A percentile compares a stretch with the other conserved stretches of the same genome.
Conservation (phyloP, 2,888 invertebrate species). For the Andrena trimmerana region DNA sequence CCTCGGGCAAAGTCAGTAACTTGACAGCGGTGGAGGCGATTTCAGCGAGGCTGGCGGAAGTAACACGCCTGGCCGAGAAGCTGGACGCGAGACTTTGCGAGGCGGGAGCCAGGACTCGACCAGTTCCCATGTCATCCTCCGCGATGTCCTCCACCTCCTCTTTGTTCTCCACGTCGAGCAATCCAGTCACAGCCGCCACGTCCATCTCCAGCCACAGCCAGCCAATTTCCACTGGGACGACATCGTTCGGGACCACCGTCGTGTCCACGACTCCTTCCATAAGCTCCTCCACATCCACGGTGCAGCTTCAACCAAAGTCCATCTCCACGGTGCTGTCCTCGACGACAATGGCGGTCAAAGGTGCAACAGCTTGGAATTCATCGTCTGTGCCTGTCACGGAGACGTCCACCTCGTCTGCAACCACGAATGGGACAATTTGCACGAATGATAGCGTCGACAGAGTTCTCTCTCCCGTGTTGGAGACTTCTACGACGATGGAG, state of each 20-base stretch:
- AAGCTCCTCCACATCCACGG: constrained; percentile 26
- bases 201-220: constrained; percentile 21
- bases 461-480: background rate
- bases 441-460: background rate
- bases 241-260: constrained; percentile 12
- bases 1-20: constrained; percentile 83
- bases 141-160: constrained; percentile 68
- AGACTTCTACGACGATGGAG: background rate
- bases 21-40: constrained; percentile 89
- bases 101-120: constrained; percentile 81
- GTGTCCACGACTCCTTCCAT: constrained; percentile 20
- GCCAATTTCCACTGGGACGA: constrained; percentile 18
- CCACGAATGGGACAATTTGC: background rate
- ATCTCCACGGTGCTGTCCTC: constrained; percentile 25
- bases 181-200: constrained; percentile 40
- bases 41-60: constrained; percentile 88
- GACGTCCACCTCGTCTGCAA: background rate
- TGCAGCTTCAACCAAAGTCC: constrained; percentile 39
- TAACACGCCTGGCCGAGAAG: constrained; percentile 89
- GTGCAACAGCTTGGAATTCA: background rate
- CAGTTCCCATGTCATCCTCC: constrained; percentile 63
- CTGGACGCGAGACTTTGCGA: constrained; percentile 86
- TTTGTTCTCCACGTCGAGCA: constrained; percentile 57
- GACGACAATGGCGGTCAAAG: background rate
- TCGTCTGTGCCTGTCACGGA: background rate